phyloP scores from a whole-genome alignment of 1,140 invertebrate genomes.

The Reticulitermes speratus region DNA sequence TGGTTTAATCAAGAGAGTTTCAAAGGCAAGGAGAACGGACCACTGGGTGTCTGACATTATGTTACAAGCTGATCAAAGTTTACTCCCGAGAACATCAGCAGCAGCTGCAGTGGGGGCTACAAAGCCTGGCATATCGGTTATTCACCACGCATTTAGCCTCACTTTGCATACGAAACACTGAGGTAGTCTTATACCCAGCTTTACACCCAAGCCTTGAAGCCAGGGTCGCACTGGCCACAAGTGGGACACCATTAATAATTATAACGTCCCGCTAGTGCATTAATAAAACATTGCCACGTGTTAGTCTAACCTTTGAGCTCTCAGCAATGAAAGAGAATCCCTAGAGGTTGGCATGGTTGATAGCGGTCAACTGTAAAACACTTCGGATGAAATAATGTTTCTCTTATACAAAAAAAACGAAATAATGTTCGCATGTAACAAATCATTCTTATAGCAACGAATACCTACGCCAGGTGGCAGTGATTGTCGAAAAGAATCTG shows the following conservation, averaged over 20 bases:
- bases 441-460: too few relatives aligned
- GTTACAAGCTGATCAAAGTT: not conserved
- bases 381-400: not conserved
- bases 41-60: not conserved
- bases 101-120: not conserved
- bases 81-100: not conserved
- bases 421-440: too few relatives aligned
- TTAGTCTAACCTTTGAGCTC: slow-evolving; percentile 15
- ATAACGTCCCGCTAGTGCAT: not conserved
- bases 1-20: not conserved
- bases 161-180: slow-evolving; percentile 3
- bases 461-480: too few relatives aligned
- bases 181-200: not conserved
- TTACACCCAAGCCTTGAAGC: slow-evolving; percentile 6
- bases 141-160: slow-evolving; percentile 14
- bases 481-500: too few relatives aligned
- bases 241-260: slow-evolving; percentile 12
- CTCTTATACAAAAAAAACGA: not conserved
- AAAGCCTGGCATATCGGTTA: not conserved
- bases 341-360: not conserved
- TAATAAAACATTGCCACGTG: not conserved
- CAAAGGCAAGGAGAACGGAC: not conserved
- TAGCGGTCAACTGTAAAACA: not conserved
- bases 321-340: not conserved
- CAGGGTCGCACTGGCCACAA: slow-evolving; percentile 12